Percentiles rank a stretch among this genome's conserved stretches.
Evolutionary conservation across 1,140 invertebrate species (phyloP).

Genomic region (Rhagoletis zephyria): DNA sequence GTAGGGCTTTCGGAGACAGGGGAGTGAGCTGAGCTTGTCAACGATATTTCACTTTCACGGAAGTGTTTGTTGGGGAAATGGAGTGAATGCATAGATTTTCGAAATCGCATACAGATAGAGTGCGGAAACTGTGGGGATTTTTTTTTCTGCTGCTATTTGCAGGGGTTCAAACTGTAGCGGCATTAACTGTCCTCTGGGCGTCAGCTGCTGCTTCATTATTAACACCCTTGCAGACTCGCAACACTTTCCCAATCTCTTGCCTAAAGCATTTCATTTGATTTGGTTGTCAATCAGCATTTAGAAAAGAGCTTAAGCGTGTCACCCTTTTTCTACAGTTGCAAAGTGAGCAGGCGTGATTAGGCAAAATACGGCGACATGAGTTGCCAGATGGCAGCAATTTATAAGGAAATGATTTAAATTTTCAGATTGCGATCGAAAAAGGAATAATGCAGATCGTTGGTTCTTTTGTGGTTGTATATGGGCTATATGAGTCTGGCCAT

Average conservation of each 20-base stretch:
- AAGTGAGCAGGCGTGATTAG: not conserved
- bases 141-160: not conserved
- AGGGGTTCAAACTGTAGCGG: not conserved
- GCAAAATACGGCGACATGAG: not conserved
- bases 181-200: not conserved
- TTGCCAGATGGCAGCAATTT: not conserved
- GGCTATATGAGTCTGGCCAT: no score
- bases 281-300: slow-evolving; percentile 20
- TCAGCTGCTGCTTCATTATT: slow-evolving; percentile 16
- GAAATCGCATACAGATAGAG: not conserved
- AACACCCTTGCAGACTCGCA: not conserved
- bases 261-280: not conserved
- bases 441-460: no score
- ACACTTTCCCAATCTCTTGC: slow-evolving; percentile 1
- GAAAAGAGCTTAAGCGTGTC: not conserved
- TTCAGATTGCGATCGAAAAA: no score
- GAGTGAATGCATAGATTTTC: not conserved
- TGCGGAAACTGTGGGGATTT: not conserved
- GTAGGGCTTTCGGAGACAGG: not conserved
- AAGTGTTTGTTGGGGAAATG: not conserved
- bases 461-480: no score
- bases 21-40: not conserved
- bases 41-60: slow-evolving; percentile 32
- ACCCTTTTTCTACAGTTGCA: not conserved
- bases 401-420: no score